Base-by-base conservation (phyloP, 92 coral and sea anemone species). In the Epizoanthus illoricatus region DNA sequence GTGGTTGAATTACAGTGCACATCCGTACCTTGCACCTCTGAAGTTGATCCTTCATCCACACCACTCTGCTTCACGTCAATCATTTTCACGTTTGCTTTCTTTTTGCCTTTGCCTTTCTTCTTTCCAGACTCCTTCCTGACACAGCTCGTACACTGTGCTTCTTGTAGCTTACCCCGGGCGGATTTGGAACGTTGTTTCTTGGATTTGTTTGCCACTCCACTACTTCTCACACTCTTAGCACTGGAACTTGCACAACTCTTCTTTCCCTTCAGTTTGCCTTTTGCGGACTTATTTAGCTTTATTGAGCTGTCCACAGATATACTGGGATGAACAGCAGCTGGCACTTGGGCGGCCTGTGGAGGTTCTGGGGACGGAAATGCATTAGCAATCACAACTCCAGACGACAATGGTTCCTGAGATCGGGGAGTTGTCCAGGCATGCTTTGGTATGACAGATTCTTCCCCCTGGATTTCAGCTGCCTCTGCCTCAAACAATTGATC, bases 311-410 rank as follows among this genome's bases (percentile, higher is more conserved):
- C 82, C 42, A 78, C 20, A 75, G 83, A 76, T 61, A 75, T 79
- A 39, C 81, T 86, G 9, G 36, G 67, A 6, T 75, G 80, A 68
- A 69, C 74, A 33, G 73, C 71, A 71, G 54, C 90, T 81, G 64
- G 86, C 86, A 57, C 75, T 10, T 61, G 23, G 63, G 84, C 73
- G 74, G 81, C 73, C 52, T 55, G 68, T 16, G 93, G 93, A 3
- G 98, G 99, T 49, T 75, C 94, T 10, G 99, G 99, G 16, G 98
- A 89, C 1, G 99, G 99, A 80, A 82, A 97, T 8, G 99, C 90
- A 75, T 95, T 97, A 18, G 84, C 79, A 75, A 93, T 94, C 23
- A 82, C 89, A 20, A 94, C 89, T 28, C 91, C 85, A 63, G 73
- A 45, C 4, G 87, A 54, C 17, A 56, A 81, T 18, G 67, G 70